Percentiles rank a stretch among this genome's conserved stretches.
phyloP scores from a whole-genome alignment of 2,797 vertebrate species.

The Scolopax rusticola region DNA sequence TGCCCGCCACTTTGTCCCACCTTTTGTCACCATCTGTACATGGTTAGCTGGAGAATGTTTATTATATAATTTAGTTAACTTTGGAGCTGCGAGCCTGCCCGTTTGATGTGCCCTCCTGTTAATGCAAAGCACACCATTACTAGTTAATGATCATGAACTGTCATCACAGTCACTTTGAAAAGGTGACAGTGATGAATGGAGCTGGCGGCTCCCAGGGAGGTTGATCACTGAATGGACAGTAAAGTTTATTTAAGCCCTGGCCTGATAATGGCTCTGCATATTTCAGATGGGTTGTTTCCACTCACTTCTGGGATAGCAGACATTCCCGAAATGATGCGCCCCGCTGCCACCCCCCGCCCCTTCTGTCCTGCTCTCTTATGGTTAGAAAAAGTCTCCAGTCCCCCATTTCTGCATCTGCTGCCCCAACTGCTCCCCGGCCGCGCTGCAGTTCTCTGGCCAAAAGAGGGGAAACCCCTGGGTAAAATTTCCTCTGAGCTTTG shows the following conservation, averaged over 20 bases:
- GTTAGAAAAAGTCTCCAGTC: not conserved
- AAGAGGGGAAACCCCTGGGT: not conserved
- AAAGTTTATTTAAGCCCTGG: constrained; percentile 91
- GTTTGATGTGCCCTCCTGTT: constrained; percentile 83
- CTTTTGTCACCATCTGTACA: constrained; percentile 69
- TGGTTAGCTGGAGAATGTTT: constrained; percentile 70
- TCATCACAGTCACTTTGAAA: constrained; percentile 83
- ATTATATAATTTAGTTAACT: constrained; percentile 67
- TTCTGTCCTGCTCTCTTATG: not conserved
- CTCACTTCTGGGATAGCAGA: constrained; percentile 67
- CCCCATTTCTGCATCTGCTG: not conserved
- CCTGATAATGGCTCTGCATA: constrained; percentile 81
- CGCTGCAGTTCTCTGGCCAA: not conserved
- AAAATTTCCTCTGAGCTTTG: not conserved
- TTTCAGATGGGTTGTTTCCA: constrained; percentile 75
- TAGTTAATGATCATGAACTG: constrained; percentile 87
- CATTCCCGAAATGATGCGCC: constrained; percentile 56
- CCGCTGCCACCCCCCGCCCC: not conserved
- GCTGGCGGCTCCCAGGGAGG: constrained; percentile 76
- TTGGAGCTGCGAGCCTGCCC: constrained; percentile 27
- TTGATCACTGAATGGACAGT: constrained; percentile 81
- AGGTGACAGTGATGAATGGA: constrained; percentile 85
- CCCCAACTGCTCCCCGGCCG: fast-evolving
- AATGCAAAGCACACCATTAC: constrained; percentile 84
- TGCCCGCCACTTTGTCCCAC: not conserved